Evolutionary conservation across 2,113 vertebrate genomes (phyloP).

Genomic region (Alethe diademata): DNA sequence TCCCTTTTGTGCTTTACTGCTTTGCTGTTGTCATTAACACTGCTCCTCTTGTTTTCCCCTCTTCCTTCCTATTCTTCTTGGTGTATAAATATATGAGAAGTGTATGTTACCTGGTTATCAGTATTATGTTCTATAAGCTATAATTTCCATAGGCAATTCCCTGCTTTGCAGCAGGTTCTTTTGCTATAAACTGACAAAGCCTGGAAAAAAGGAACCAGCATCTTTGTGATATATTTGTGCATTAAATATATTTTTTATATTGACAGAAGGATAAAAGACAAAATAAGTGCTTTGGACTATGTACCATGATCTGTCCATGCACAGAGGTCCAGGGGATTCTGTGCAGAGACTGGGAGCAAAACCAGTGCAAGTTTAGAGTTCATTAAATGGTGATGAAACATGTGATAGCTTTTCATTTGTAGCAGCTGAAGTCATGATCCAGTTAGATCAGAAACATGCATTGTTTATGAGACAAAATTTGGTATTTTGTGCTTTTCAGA

Average conservation of each 20-base stretch:
- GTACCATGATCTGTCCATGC: background rate
- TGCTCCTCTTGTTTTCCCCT: background rate
- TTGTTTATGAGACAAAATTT: background rate
- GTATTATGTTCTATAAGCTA: background rate
- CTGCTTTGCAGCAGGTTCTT: background rate
- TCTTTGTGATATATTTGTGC: background rate
- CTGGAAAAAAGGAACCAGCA: accelerated
- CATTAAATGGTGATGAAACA: background rate
- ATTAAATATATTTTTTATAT: background rate
- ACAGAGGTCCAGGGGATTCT: background rate
- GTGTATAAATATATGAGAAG: background rate
- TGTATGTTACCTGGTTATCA: background rate
- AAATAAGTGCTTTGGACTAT: background rate
- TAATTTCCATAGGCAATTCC: background rate
- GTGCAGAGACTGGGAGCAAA: background rate
- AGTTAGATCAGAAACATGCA: background rate
- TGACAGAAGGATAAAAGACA: background rate
- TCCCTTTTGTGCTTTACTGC: background rate
- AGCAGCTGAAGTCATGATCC: background rate
- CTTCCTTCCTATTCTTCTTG: background rate
- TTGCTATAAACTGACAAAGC: background rate
- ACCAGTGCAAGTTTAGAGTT: background rate
- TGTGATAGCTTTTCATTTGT: background rate
- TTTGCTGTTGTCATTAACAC: background rate
- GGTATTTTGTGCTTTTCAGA: background rate